Conservation (phyloP, 37 sponge, comb jelly and placozoan species). For the Beroe forskalii region DNA sequence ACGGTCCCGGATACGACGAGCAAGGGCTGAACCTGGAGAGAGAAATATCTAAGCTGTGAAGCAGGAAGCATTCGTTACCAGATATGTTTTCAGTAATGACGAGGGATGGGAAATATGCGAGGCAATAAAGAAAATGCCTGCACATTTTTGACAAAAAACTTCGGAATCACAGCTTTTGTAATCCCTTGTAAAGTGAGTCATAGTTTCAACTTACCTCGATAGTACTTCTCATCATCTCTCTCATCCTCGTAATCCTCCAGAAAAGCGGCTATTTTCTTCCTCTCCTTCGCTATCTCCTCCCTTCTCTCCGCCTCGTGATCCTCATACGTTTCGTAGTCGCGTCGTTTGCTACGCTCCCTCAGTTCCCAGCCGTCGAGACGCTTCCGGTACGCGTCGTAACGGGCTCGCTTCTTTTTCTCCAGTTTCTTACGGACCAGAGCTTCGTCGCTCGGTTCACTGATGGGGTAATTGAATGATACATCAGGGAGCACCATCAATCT, state of each 20-base stretch:
- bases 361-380: slow-evolving; percentile 76
- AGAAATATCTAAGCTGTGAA: no score
- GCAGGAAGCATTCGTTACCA: not conserved
- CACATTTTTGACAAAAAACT: no score
- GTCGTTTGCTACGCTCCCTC: slow-evolving; percentile 76
- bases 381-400: slow-evolving; percentile 62
- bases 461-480: not conserved
- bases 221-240: slow-evolving; percentile 88
- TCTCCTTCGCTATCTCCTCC: slow-evolving; percentile 74
- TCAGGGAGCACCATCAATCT: no score
- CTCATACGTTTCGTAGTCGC: slow-evolving; percentile 75
- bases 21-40: slow-evolving; percentile 66
- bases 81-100: not conserved
- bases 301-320: slow-evolving; percentile 75
- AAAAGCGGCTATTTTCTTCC: slow-evolving; percentile 68
- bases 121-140: not conserved
- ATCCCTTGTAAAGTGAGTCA: no score
- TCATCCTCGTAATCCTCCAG: slow-evolving; percentile 93
- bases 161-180: no score
- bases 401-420: slow-evolving; percentile 24
- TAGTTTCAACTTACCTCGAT: slow-evolving; percentile 77
- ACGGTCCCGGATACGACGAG: slow-evolving; percentile 77
- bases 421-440: slow-evolving; percentile 55
- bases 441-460: slow-evolving; percentile 61
- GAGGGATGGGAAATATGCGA: not conserved